phyloP scores from a whole-genome alignment of 35 echinoderm and acorn worm genomes.

The Apostichopus parvimensis region DNA sequence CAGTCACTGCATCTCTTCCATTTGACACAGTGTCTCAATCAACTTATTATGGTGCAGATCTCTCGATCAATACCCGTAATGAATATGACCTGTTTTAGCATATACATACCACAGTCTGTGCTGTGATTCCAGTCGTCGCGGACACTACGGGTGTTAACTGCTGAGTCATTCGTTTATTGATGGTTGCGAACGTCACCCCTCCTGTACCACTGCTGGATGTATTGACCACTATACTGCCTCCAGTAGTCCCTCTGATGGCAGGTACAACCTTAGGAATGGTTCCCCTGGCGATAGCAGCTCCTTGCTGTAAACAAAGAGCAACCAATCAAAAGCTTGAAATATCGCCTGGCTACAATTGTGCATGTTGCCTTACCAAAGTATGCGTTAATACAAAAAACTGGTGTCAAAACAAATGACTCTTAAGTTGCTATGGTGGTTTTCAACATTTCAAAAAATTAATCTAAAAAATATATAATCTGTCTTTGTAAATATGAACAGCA shows the following conservation, averaged over 20 bases:
- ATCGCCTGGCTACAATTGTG: too few relatives aligned
- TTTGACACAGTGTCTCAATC: too few relatives aligned
- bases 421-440: too few relatives aligned
- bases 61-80: too few relatives aligned
- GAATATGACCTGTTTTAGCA: neutral
- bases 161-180: slow-evolving; percentile 93
- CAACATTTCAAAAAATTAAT: too few relatives aligned
- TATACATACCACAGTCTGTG: slow-evolving; percentile 32
- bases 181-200: slow-evolving; percentile 67
- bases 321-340: neutral
- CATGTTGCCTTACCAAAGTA: too few relatives aligned
- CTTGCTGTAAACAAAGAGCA: slow-evolving; percentile 67
- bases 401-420: too few relatives aligned
- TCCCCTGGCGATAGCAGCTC: slow-evolving; percentile 72
- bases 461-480: too few relatives aligned
- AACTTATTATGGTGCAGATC: too few relatives aligned
- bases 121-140: slow-evolving; percentile 14
- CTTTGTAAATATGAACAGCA: too few relatives aligned
- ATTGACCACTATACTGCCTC: slow-evolving; percentile 82
- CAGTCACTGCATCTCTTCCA: too few relatives aligned
- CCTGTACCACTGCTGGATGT: slow-evolving; percentile 54
- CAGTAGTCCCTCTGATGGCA: slow-evolving; percentile 58
- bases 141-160: slow-evolving; percentile 55
- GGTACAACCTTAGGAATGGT: slow-evolving; percentile 58
- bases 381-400: too few relatives aligned